Evolutionary conservation across 2,797 vertebrate species (phyloP).

Genomic region (Spinus pinus): DNA sequence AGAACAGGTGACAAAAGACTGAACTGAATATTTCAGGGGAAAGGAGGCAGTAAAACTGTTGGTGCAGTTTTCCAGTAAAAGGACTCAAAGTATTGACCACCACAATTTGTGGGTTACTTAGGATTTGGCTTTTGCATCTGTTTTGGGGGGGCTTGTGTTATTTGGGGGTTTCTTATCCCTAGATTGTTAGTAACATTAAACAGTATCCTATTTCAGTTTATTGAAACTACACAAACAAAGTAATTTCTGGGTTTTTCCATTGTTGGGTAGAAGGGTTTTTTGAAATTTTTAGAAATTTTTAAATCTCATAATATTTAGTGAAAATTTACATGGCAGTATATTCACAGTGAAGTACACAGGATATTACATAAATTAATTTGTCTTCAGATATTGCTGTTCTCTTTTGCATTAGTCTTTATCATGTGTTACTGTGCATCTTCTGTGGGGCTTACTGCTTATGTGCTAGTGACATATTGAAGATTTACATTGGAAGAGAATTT

Average conservation of each 20-base stretch:
- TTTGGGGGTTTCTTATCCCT: accelerated
- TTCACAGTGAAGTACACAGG: background rate
- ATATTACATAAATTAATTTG: background rate
- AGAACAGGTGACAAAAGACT: background rate
- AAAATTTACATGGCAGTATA: background rate
- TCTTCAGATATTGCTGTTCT: background rate
- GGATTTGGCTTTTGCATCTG: background rate
- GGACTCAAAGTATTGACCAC: background rate
- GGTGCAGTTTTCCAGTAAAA: background rate
- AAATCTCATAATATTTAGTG: background rate
- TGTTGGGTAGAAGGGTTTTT: accelerated
- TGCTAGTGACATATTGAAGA: background rate
- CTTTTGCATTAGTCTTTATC: background rate
- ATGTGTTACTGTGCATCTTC: background rate
- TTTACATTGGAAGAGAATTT: background rate
- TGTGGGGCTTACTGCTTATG: background rate
- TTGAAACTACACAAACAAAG: background rate
- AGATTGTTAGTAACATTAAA: background rate
- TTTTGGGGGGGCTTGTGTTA: background rate
- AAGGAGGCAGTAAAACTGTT: background rate
- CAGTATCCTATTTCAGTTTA: background rate
- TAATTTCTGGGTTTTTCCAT: background rate
- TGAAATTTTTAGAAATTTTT: background rate
- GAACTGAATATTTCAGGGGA: background rate
- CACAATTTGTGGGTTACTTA: background rate